phyloP scores from a whole-genome alignment of 2,888 invertebrate species.

The Acronicta alni region DNA sequence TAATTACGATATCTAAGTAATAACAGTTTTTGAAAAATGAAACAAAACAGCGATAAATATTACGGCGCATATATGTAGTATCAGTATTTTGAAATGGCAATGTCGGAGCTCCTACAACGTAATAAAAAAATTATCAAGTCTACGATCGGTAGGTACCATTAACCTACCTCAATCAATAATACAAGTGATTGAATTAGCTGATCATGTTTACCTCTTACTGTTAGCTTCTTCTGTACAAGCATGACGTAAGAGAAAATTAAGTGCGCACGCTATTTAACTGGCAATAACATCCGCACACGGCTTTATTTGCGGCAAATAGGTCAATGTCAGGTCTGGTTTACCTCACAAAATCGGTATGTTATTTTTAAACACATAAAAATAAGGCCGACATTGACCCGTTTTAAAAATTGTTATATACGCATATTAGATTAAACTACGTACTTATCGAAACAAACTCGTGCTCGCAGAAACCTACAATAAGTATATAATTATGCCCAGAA shows the following conservation, averaged over 20 bases:
- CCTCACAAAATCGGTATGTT: conserved; percentile 40
- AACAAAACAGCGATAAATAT: too few relatives aligned
- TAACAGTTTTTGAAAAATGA: too few relatives aligned
- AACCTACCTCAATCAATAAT: too few relatives aligned
- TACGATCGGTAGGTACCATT: too few relatives aligned
- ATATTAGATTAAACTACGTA: neutral
- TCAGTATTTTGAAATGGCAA: too few relatives aligned
- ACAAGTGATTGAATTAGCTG: neutral
- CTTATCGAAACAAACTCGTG: conserved; percentile 1
- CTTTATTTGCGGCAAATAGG: conserved; percentile 55
- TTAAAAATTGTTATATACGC: conserved; percentile 16
- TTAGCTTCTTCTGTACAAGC: neutral
- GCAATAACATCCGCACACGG: conserved; percentile 39
- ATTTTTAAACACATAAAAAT: conserved; percentile 37
- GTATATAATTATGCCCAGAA: too few relatives aligned
- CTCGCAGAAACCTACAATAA: too few relatives aligned
- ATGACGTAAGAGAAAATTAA: conserved; percentile 44
- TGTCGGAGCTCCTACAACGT: too few relatives aligned
- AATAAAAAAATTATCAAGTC: too few relatives aligned
- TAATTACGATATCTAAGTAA: too few relatives aligned
- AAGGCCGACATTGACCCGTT: conserved; percentile 58
- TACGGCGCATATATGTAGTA: too few relatives aligned
- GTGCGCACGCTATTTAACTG: conserved; percentile 40
- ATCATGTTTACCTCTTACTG: neutral
- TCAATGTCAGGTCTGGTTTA: conserved; percentile 58